These are phyloP conservation scores for Falco punctatus DNA, from an alignment of 2,113 vertebrate genomes.

Conservation along the genomic window DNA sequence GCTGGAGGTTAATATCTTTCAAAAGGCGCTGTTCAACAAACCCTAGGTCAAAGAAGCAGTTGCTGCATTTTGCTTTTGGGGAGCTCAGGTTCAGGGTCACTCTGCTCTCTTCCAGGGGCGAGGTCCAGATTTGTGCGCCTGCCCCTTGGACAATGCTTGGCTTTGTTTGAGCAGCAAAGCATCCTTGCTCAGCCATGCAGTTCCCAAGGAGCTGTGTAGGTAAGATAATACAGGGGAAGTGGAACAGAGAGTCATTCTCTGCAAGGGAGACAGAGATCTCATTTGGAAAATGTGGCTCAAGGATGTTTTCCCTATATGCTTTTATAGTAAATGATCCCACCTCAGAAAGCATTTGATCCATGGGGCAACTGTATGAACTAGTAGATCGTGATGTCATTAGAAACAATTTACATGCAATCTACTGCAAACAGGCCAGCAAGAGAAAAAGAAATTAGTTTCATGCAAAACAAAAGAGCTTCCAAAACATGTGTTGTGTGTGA, in stretches of 20 bases:
- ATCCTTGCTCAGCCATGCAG: slow-evolving; percentile 65
- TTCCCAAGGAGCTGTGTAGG: slow-evolving; percentile 55
- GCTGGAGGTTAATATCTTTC: slow-evolving; percentile 2
- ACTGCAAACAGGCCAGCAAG: neutral
- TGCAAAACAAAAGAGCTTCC: slow-evolving; percentile 13
- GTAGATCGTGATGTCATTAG: neutral
- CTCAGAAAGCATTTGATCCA: slow-evolving; percentile 6
- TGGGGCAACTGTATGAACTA: neutral
- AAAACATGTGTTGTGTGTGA: neutral
- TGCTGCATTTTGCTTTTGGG: slow-evolving; percentile 20
- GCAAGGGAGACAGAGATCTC: neutral
- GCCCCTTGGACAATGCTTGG: slow-evolving; percentile 48
- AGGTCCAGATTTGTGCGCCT: slow-evolving; percentile 10
- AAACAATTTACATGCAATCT: neutral
- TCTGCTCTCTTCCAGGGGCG: slow-evolving; percentile 33
- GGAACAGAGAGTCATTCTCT: slow-evolving; percentile 56
- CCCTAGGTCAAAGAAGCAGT: slow-evolving; percentile 70
- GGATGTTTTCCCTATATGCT: neutral
- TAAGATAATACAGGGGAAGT: slow-evolving; percentile 62
- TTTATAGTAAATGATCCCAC: neutral
- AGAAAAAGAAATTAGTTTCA: neutral
- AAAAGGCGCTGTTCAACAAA: slow-evolving; percentile 61
- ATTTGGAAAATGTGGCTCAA: neutral
- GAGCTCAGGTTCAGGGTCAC: slow-evolving; percentile 43
- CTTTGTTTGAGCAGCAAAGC: slow-evolving; percentile 53